Evolutionary conservation across 1,140 invertebrate species (phyloP).

Genomic region (Conus betulinus): DNA sequence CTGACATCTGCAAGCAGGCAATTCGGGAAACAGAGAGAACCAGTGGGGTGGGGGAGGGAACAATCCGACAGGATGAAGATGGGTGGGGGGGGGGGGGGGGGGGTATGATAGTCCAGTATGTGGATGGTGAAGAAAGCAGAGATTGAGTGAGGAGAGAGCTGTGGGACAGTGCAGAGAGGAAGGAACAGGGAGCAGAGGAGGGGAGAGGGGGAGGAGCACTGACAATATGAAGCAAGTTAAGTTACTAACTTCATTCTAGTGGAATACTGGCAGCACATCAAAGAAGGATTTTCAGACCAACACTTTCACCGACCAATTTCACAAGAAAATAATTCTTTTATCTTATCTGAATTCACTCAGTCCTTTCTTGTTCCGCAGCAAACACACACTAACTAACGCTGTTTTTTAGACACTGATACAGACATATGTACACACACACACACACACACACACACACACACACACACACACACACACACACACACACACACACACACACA

Average conservation of each 20-base stretch:
- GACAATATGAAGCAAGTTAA: background rate
- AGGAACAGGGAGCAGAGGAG: too few relatives aligned
- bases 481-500: background rate
- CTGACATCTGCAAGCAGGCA: too few relatives aligned
- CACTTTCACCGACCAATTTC: background rate
- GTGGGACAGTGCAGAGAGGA: too few relatives aligned
- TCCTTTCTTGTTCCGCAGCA: background rate
- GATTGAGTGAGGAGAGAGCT: too few relatives aligned
- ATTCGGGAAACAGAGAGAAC: too few relatives aligned
- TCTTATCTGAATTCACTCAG: background rate
- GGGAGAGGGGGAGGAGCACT: background rate
- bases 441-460: slow-evolving; percentile 15
- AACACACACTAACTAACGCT: background rate
- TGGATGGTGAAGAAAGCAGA: too few relatives aligned
- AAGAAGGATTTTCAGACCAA: background rate
- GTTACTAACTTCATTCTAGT: background rate
- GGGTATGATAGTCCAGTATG: too few relatives aligned
- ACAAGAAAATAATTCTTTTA: background rate
- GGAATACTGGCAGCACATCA: background rate
- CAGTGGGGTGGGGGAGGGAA: too few relatives aligned
- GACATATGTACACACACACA: background rate
- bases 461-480: slow-evolving; percentile 14
- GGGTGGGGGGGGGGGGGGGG: too few relatives aligned
- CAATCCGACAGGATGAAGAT: too few relatives aligned
- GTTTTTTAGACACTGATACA: background rate